Percentiles rank a stretch among this genome's conserved stretches.
phyloP scores from a whole-genome alignment of 2,113 vertebrate genomes.

The Pheucticus melanocephalus region DNA sequence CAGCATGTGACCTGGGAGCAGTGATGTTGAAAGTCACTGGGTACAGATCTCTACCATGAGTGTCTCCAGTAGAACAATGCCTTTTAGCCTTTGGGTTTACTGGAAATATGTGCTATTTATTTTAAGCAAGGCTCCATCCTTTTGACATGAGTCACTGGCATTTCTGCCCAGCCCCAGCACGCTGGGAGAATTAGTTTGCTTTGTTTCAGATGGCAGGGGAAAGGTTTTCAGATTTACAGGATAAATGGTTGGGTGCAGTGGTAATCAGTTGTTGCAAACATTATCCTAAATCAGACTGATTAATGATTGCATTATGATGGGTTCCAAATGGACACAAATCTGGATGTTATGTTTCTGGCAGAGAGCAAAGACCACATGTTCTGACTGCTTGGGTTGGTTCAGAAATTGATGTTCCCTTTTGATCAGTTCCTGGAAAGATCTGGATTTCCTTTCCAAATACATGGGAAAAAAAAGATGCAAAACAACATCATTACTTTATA shows the following conservation, averaged over 20 bases:
- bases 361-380: not conserved
- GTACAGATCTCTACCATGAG: not conserved
- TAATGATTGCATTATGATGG: constrained; percentile 1
- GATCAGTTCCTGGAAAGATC: not conserved
- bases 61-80: not conserved
- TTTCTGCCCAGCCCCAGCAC: not conserved
- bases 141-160: not conserved
- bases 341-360: constrained; percentile 7
- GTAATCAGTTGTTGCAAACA: constrained; percentile 27
- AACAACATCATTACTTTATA: not conserved
- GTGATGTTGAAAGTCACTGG: not conserved
- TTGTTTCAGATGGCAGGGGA: constrained; percentile 20
- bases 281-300: constrained; percentile 40
- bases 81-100: not conserved
- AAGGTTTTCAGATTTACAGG: constrained; percentile 19
- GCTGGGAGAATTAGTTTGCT: not conserved
- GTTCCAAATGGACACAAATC: constrained; percentile 7
- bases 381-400: not conserved
- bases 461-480: not conserved
- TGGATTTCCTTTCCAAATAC: not conserved
- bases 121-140: not conserved
- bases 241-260: not conserved
- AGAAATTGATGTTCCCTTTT: not conserved
- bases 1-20: not conserved
- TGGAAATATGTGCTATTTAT: not conserved